These are phyloP conservation scores for Spodoptera picta DNA, from an alignment of 2,888 invertebrate genomes.

Conservation along the genomic window DNA sequence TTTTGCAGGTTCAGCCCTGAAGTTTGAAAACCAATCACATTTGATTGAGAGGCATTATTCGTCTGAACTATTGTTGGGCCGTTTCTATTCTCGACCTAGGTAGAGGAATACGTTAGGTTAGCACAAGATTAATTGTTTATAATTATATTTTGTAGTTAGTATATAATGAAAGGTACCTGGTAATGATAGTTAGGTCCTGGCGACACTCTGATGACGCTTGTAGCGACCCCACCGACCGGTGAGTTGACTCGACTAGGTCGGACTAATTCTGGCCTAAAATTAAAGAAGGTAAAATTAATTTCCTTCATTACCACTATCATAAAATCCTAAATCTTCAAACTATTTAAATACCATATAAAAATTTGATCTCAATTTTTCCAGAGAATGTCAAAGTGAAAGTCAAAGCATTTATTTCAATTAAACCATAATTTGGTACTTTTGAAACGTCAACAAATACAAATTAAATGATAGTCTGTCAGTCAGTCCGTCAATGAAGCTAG, in stretches of 20 bases:
- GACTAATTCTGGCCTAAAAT: conserved; percentile 90
- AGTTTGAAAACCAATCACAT: conserved; percentile 74
- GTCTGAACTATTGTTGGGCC: conserved; percentile 75
- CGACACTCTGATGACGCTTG: conserved; percentile 95
- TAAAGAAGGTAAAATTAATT: conserved; percentile 4
- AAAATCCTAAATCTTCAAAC: no score
- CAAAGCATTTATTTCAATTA: no score
- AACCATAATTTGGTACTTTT: no score
- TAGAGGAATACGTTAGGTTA: conserved; percentile 23
- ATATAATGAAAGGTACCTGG: conserved; percentile 63
- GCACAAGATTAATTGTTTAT: no score
- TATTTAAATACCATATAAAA: no score
- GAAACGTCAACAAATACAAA: no score
- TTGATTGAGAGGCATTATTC: conserved; percentile 69
- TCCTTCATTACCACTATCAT: background rate
- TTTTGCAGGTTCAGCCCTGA: conserved; percentile 69
- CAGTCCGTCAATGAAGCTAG: no score
- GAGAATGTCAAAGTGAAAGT: no score
- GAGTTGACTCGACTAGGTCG: conserved; percentile 88
- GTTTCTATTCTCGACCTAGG: conserved; percentile 81
- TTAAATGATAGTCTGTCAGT: no score
- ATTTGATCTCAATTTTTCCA: no score
- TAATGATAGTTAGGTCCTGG: conserved; percentile 90
- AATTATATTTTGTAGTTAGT: no score
- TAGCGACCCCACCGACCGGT: conserved; percentile 89